phyloP scores from a whole-genome alignment of 1,140 invertebrate genomes.

The Rhynchophorus ferrugineus region DNA sequence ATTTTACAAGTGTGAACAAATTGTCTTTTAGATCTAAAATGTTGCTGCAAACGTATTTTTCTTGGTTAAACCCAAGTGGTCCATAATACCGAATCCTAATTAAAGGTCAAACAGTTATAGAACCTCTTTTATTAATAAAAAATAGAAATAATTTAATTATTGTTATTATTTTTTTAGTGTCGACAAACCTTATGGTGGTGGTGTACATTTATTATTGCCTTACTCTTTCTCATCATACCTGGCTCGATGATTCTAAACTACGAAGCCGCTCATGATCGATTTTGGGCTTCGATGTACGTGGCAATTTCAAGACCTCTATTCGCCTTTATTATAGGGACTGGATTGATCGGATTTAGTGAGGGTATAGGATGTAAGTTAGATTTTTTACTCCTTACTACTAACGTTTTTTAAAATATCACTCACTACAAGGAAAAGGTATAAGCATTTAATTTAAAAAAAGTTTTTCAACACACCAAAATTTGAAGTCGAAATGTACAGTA shows the following conservation, averaged over 20 bases:
- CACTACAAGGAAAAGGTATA: too few species aligned
- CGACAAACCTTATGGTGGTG: constrained; percentile 6
- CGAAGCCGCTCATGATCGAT: not conserved
- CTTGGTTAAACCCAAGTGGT: too few species aligned
- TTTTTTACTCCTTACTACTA: not conserved
- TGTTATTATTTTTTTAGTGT: constrained; percentile 8
- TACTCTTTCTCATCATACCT: constrained; percentile 9
- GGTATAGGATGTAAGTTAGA: constrained; percentile 30
- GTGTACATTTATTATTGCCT: not conserved
- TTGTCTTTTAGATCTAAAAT: too few species aligned
- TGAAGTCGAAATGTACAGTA: too few species aligned
- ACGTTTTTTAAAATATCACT: not conserved
- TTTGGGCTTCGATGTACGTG: constrained; percentile 20
- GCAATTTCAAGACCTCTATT: constrained; percentile 22
- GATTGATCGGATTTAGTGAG: constrained; percentile 18
- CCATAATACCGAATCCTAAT: too few species aligned
- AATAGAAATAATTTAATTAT: too few species aligned
- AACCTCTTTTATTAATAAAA: too few species aligned
- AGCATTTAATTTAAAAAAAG: constrained; percentile 3
- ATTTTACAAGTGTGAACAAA: too few species aligned
- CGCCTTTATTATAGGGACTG: constrained; percentile 17
- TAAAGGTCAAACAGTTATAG: too few species aligned
- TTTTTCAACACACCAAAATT: too few species aligned
- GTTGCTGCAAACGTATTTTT: too few species aligned
- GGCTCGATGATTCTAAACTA: constrained; percentile 5